A percentile compares a stretch with the other conserved stretches of the same genome.
phyloP scores from a whole-genome alignment of 2,888 invertebrate species.

The Miltochrista miniata region DNA sequence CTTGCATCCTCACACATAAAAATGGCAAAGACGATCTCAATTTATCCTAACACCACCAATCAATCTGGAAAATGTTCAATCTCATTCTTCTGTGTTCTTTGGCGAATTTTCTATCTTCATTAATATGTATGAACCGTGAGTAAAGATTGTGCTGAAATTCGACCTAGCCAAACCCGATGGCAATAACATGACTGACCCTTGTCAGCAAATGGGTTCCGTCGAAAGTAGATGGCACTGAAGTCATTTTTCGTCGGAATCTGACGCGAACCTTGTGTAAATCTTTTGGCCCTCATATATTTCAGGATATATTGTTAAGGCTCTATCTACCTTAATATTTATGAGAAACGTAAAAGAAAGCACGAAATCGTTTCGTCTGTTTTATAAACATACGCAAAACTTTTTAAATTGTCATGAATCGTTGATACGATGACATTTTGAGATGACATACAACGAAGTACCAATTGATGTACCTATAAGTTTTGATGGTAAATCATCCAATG shows the following conservation, averaged over 20 bases:
- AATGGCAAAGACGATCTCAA: slow-evolving; percentile 12
- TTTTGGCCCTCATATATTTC: slow-evolving; percentile 57
- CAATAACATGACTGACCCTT: slow-evolving; percentile 66
- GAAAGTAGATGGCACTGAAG: slow-evolving; percentile 60
- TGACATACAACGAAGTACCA: too few species aligned
- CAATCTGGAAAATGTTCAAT: slow-evolving; percentile 45
- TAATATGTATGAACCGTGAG: slow-evolving; percentile 66
- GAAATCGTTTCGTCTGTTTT: slow-evolving; percentile 34
- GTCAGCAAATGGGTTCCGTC: slow-evolving; percentile 64
- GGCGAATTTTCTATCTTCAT: slow-evolving; percentile 33
- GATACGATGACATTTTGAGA: too few species aligned
- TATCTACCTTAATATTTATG: slow-evolving; percentile 62
- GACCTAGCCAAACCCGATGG: slow-evolving; percentile 46
- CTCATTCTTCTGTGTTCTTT: slow-evolving; percentile 44
- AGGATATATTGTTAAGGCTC: slow-evolving; percentile 50
- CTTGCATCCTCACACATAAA: background rate
- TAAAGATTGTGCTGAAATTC: slow-evolving; percentile 54
- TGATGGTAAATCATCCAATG: too few species aligned
- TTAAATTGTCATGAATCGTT: too few species aligned
- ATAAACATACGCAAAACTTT: slow-evolving; percentile 5
- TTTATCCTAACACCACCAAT: slow-evolving; percentile 17
- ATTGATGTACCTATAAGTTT: too few species aligned
- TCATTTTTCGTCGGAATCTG: slow-evolving; percentile 57
- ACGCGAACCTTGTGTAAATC: slow-evolving; percentile 64
- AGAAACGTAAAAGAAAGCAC: slow-evolving; percentile 46